Evolutionary conservation across 2,888 invertebrate genomes (phyloP), one percentile per base, ranked within the genome.

Genomic region (Papilio demoleus): DNA sequence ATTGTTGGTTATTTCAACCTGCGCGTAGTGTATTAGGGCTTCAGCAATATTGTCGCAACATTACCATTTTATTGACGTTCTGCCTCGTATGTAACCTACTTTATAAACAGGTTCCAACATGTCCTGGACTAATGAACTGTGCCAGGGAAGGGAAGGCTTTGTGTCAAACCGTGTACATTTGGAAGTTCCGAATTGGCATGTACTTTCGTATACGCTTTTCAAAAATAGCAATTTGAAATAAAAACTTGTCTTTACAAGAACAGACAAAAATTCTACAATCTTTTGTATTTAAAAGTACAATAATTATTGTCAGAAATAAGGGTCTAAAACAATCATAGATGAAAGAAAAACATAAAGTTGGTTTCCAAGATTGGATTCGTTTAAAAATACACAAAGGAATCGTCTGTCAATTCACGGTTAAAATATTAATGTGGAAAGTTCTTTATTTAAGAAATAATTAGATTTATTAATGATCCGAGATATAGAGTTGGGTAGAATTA

Each of bases 1-100:
- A 62, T 45, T 59, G 53, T 69, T 58, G 36, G 14, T 50, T 62
- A 45, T 42, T 38, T 58, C 45, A 56, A 40, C 63, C 34, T 58
- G 22, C 45, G 56, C 45, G 42, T 36, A 58, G 24, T 63, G 67
- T 68, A 63, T 50, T 63, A 68, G 60, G 65, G 67, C 67, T 72
- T 63, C 67, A 66, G 58, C 74, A 77, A 81, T 79, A 79, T 80
- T 77, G 77, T 73, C 77, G 74, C 72, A 72, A 65, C 65, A 81
- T 82, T 81, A 80, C 73, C 81, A 82, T 82, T 73, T 79, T 80
- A 82, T 81, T 81, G 78, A 61, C 31, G 67, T 31, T 56, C 66
- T 61, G 65, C 58, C 66, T 53, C 67, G 53, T 27, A 65, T 62
- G 50, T 58, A 56, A 65, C 70, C 65, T 63, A 67, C 36, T 61